phyloP scores from a whole-genome alignment of 64 coral and sea anemone species.

The Pocillopora verrucosa region DNA sequence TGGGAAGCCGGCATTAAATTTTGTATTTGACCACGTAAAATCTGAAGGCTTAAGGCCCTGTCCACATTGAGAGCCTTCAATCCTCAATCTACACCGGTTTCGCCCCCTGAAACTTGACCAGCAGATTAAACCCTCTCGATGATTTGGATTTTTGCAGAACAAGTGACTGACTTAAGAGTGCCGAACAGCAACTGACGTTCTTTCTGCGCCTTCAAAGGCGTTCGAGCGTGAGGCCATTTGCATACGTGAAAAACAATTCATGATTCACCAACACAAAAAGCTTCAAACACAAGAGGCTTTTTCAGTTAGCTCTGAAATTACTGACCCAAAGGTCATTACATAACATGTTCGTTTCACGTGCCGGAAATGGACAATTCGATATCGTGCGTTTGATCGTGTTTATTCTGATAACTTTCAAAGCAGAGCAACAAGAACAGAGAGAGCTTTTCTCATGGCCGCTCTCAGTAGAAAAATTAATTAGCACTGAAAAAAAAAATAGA shows the following conservation, averaged over 20 bases:
- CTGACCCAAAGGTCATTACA: conserved; percentile 1
- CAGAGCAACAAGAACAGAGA: neutral
- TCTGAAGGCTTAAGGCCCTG: neutral
- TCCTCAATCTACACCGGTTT: neutral
- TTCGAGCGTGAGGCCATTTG: neutral
- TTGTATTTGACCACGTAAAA: neutral
- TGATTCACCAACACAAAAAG: neutral
- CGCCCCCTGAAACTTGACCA: neutral
- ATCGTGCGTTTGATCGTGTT: neutral
- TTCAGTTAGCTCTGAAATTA: neutral
- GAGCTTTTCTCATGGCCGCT: neutral
- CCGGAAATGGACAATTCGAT: neutral
- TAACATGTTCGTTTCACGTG: conserved; percentile 23
- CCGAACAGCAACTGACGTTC: neutral
- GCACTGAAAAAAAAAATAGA: neutral
- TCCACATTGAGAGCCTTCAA: neutral
- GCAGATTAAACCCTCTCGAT: neutral
- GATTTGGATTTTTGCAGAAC: neutral
- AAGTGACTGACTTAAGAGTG: neutral
- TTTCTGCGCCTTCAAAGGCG: neutral
- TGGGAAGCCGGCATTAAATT: neutral
- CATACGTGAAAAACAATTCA: conserved; percentile 14
- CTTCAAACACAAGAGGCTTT: neutral
- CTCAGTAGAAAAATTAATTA: neutral
- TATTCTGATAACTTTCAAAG: neutral